Conservation (phyloP, 2,888 invertebrate genomes). For the Macrophya alboannulata region DNA sequence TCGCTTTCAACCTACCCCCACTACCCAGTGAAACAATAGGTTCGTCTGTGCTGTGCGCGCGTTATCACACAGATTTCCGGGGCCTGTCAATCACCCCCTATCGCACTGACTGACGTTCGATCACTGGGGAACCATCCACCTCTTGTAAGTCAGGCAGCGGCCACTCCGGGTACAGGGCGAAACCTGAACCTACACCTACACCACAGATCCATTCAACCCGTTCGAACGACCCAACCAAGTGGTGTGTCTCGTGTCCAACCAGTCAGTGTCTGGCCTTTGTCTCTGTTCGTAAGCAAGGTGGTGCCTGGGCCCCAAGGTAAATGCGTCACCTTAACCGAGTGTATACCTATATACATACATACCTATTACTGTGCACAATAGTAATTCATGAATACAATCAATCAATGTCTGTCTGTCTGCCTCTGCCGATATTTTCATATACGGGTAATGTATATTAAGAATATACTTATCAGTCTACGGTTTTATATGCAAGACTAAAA, state of each 20-base stretch:
- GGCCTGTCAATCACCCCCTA: conserved; percentile 52
- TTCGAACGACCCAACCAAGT: conserved; percentile 78
- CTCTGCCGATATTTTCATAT: conserved; percentile 49
- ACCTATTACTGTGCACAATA: conserved; percentile 59
- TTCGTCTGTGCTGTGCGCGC: conserved; percentile 56
- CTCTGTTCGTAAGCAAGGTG: conserved; percentile 79
- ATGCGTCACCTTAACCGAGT: conserved; percentile 80
- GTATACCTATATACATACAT: conserved; percentile 76
- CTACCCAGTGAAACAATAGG: conserved; percentile 55
- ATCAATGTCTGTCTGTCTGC: conserved; percentile 54
- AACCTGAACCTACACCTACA: conserved; percentile 69
- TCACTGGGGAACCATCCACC: conserved; percentile 47
- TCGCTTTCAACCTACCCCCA: conserved; percentile 54
- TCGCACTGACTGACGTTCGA: conserved; percentile 54
- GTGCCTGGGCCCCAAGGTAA: conserved; percentile 81
- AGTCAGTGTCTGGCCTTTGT: conserved; percentile 76
- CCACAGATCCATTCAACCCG: conserved; percentile 65
- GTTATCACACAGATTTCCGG: conserved; percentile 55
- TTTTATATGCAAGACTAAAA: conserved; percentile 13
- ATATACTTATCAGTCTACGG: conserved; percentile 30
- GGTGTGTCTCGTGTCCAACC: conserved; percentile 69
- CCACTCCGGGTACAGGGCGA: conserved; percentile 75
- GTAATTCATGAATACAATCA: conserved; percentile 54
- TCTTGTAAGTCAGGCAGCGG: conserved; percentile 77
- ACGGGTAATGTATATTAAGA: conserved; percentile 44